These are phyloP conservation scores for Arion vulgaris DNA, from an alignment of 1,140 invertebrate genomes.

Conservation along the genomic window DNA sequence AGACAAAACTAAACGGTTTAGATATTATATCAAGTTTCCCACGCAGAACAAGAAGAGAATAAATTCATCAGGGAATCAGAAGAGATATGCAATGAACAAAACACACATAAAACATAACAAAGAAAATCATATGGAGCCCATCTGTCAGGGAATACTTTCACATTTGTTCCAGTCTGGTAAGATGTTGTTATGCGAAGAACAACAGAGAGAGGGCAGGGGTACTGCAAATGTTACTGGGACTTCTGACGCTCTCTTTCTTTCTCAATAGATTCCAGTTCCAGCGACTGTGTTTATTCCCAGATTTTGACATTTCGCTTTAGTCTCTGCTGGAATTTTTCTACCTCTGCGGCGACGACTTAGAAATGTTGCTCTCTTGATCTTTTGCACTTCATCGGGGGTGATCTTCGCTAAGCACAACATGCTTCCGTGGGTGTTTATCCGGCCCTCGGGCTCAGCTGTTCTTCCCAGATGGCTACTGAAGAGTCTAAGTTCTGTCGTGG, in stretches of 20 bases:
- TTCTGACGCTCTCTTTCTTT: background rate
- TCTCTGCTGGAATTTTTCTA: background rate
- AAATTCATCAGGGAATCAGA: too few relatives aligned
- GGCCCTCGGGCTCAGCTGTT: background rate
- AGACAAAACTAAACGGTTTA: too few relatives aligned
- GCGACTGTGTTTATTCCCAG: background rate
- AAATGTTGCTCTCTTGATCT: background rate
- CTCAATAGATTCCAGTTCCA: background rate
- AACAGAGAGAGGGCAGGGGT: background rate
- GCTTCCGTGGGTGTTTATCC: background rate
- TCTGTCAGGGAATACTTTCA: background rate
- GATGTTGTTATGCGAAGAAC: background rate
- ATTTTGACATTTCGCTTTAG: background rate
- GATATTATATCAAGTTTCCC: too few relatives aligned
- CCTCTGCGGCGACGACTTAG: background rate
- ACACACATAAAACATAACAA: background rate
- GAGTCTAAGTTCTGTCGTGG: background rate
- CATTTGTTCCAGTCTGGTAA: background rate
- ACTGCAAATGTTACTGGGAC: background rate
- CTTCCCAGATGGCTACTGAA: background rate
- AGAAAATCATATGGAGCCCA: background rate
- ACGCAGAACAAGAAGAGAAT: too few relatives aligned
- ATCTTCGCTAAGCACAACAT: background rate
- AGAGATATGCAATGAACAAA: too few relatives aligned
- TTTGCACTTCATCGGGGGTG: background rate